Evolutionary conservation across 2,888 invertebrate genomes (phyloP), one percentile per base, ranked within the genome.

Genomic region (Nasonia oneida): DNA sequence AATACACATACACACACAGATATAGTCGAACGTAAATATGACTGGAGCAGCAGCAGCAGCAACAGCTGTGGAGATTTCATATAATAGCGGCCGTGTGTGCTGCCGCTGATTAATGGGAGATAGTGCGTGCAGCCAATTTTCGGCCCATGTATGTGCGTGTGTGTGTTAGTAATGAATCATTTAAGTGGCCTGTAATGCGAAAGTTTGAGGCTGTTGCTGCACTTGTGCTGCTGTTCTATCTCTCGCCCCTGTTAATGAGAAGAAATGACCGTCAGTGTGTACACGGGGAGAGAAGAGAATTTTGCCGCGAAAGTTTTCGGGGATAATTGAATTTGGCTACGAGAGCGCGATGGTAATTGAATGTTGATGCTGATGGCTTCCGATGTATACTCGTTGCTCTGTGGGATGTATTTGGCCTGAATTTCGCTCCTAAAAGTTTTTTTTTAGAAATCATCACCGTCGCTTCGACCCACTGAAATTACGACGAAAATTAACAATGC

Each of bases 401-500:
- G 5, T 4, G 3, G 53, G 53, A 53, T 5, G 53, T 42, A 6
- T 4, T 6, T 42, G 8, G 37, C 37, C 37, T 42, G 1, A 42
- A 42, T 42, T 42, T 42, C 8, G 42, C 42, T 10, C 6, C 42
- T 42, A 42, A 1, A 47, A 47, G 47, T 47, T 47, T 47, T 42
- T 6, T 8, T 10, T 10, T 12, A 47, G 47, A 1, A 47, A 47
- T 47, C 2, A 47, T 47, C 47, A 47, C 10, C 8, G 47, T 12
- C 3, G 12, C 47, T 12, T 12, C 42, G 42, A 29, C 29, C 1
- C 1, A 29, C 29, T 29, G 29, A 29, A 29, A 29, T 29, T 29
- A 29, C 29, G 29, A 2, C 14, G n/a, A 67, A 67, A 64, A 75
- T 81, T 75, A 75, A 64, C 75, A 81, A 64, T 81, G 18, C 53